These are phyloP conservation scores for Nymphalis io DNA, from an alignment of 1,140 invertebrate genomes.

Conservation along the genomic window DNA sequence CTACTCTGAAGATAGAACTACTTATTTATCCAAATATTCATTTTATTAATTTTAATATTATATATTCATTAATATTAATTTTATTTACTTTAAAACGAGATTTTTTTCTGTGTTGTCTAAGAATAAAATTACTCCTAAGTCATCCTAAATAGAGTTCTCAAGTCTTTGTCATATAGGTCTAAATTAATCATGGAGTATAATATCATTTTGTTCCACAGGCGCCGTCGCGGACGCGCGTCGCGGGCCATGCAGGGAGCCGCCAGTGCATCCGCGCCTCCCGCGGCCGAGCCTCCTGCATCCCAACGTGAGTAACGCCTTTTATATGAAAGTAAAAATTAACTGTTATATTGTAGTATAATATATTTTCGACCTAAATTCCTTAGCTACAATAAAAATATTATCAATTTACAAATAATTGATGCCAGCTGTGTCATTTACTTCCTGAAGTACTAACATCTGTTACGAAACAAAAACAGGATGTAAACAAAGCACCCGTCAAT, in stretches of 20 bases:
- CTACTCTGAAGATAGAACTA: too few species aligned
- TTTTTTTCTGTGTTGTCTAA: too few species aligned
- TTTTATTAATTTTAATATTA: too few species aligned
- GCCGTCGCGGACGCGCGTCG: slow-evolving; percentile 52
- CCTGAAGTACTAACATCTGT: neutral
- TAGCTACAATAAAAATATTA: too few species aligned
- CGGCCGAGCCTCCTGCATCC: slow-evolving; percentile 64
- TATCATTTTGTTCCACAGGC: slow-evolving; percentile 26
- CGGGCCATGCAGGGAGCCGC: slow-evolving; percentile 76
- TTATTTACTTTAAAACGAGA: too few species aligned
- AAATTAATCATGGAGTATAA: neutral
- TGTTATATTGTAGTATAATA: too few species aligned
- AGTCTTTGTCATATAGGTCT: neutral
- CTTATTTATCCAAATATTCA: too few species aligned
- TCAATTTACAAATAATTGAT: too few species aligned
- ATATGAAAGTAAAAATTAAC: neutral
- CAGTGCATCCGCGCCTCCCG: slow-evolving; percentile 66
- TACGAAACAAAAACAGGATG: slow-evolving; percentile 35
- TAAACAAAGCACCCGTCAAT: slow-evolving; percentile 35
- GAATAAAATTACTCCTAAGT: too few species aligned
- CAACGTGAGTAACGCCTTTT: slow-evolving; percentile 59
- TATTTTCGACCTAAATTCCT: too few species aligned
- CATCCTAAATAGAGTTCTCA: neutral
- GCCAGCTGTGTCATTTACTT: too few species aligned
- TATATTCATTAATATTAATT: too few species aligned